Percentiles rank a stretch among this genome's conserved stretches.
These are phyloP conservation scores for Hepsetus odoe DNA, from an alignment of 2,113 vertebrate species.

Conservation along the genomic window DNA sequence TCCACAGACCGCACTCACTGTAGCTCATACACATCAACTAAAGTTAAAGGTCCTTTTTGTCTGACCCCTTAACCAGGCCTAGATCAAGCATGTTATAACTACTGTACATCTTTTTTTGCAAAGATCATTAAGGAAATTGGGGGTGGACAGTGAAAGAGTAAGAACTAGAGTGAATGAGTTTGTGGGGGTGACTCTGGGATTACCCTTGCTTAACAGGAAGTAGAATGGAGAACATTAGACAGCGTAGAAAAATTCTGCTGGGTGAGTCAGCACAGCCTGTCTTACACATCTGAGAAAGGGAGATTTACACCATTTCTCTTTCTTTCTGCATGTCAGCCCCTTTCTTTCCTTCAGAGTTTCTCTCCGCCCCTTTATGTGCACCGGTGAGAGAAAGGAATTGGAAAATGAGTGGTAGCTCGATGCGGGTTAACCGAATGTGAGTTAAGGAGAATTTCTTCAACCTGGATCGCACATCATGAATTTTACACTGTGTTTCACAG, in stretches of 20 bases:
- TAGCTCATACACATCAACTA: too few species aligned
- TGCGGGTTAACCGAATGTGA: not conserved
- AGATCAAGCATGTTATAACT: not conserved
- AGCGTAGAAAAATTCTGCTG: not conserved
- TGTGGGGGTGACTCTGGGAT: not conserved
- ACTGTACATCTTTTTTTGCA: not conserved
- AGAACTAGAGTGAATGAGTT: not conserved
- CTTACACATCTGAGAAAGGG: not conserved
- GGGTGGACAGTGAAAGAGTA: not conserved
- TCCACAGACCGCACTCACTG: not conserved
- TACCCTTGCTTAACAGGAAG: slow-evolving; percentile 23
- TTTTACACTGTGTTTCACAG: too few species aligned
- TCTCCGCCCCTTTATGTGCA: not conserved
- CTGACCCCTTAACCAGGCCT: not conserved
- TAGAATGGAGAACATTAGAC: not conserved
- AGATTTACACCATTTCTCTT: not conserved
- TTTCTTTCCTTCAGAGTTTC: slow-evolving; percentile 1
- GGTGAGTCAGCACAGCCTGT: not conserved
- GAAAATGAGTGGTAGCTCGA: not conserved
- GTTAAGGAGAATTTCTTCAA: not conserved
- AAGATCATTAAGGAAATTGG: not conserved
- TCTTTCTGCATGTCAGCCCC: not conserved
- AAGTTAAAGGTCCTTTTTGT: too few species aligned
- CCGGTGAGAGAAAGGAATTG: not conserved
- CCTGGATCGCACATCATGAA: too few species aligned